These are phyloP conservation scores for Acrobasis repandana DNA, from an alignment of 2,888 invertebrate genomes.

Conservation along the genomic window DNA sequence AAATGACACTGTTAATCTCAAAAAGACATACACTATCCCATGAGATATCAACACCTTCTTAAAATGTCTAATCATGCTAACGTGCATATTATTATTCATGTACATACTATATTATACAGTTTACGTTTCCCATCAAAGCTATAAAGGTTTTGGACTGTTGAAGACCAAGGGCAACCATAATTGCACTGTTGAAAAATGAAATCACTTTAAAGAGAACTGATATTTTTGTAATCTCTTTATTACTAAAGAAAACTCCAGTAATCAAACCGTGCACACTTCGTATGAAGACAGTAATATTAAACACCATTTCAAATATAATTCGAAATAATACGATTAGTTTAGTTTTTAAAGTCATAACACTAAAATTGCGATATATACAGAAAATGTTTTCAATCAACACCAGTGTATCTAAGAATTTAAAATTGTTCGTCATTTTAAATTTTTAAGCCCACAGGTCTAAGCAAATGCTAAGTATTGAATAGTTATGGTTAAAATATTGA, in stretches of 20 bases:
- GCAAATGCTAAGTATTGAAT: too few species aligned
- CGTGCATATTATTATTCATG: background rate
- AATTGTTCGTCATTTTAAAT: slow-evolving; percentile 2
- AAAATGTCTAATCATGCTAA: background rate
- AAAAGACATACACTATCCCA: background rate
- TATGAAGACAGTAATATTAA: background rate
- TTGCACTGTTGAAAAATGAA: background rate
- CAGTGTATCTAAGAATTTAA: background rate
- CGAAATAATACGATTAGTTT: background rate
- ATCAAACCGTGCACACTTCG: background rate
- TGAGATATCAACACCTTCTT: background rate
- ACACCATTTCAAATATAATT: background rate
- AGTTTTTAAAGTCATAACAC: background rate
- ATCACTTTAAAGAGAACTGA: background rate
- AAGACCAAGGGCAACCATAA: background rate
- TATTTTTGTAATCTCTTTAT: background rate
- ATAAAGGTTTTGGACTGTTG: background rate
- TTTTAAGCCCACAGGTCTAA: too few species aligned
- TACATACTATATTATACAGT: background rate
- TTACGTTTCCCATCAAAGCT: background rate
- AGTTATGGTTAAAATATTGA: too few species aligned
- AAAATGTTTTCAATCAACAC: slow-evolving; percentile 11
- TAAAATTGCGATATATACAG: slow-evolving; percentile 8
- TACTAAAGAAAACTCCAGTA: background rate
- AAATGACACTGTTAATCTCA: background rate